phyloP scores from a whole-genome alignment of 2,113 vertebrate species.

The Festucalex cinctus region DNA sequence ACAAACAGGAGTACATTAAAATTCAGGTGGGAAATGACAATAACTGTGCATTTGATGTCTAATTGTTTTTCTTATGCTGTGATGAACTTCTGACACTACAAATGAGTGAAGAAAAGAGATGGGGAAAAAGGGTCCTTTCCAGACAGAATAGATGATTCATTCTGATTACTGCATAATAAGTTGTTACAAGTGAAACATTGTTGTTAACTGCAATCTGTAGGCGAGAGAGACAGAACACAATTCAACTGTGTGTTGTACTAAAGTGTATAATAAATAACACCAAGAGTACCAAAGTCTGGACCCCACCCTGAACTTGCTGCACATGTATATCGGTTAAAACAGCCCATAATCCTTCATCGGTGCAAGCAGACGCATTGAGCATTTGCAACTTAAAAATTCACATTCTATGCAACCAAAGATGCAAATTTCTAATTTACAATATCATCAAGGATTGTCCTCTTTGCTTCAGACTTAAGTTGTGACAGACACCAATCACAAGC shows the following conservation, averaged over 20 bases:
- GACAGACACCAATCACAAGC: slow-evolving; percentile 11
- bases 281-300: slow-evolving; percentile 53
- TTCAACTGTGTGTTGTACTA: slow-evolving; percentile 23
- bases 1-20: background rate
- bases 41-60: background rate
- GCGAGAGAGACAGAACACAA: background rate
- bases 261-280: slow-evolving; percentile 34
- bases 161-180: background rate
- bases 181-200: slow-evolving; percentile 1
- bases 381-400: slow-evolving; percentile 10
- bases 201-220: background rate
- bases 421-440: slow-evolving; percentile 3
- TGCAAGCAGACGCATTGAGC: slow-evolving; percentile 7
- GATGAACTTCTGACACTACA: background rate
- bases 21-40: background rate
- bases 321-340: slow-evolving; percentile 33
- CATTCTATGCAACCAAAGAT: background rate
- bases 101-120: background rate
- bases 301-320: slow-evolving; percentile 43
- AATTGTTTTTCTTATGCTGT: background rate
- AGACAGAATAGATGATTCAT: background rate
- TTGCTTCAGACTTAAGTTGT: slow-evolving; percentile 3
- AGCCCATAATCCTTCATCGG: slow-evolving; percentile 33
- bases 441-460: background rate
- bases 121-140: background rate